These are phyloP conservation scores for Zaprionus inermis DNA, from an alignment of 1,140 invertebrate species.

Conservation along the genomic window DNA sequence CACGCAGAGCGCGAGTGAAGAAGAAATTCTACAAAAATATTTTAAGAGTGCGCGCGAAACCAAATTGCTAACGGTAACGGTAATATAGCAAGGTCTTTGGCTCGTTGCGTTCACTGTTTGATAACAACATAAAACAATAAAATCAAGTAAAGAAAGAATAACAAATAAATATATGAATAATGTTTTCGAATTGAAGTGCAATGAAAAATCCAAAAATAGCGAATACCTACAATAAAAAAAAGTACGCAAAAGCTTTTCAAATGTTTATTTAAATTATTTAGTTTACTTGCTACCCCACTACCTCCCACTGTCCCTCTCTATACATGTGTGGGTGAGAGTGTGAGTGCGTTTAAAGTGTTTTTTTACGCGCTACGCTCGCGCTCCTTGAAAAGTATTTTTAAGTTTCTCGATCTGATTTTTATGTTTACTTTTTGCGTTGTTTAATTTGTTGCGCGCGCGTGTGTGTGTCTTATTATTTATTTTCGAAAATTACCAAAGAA, in stretches of 20 bases:
- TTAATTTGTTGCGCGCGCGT: slow-evolving; percentile 53
- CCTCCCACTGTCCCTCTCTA: background rate
- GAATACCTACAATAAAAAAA: slow-evolving; percentile 27
- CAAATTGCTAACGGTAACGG: slow-evolving; percentile 41
- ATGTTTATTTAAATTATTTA: slow-evolving; percentile 18
- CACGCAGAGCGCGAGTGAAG: background rate
- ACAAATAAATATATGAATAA: slow-evolving; percentile 19
- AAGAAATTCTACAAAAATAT: slow-evolving; percentile 7
- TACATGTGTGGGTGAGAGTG: slow-evolving; percentile 29
- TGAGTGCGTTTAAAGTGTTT: slow-evolving; percentile 61
- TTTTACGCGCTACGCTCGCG: slow-evolving; percentile 47
- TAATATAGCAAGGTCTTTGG: slow-evolving; percentile 21
- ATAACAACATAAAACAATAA: slow-evolving; percentile 8
- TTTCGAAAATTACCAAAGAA: slow-evolving; percentile 56
- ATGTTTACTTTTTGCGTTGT: slow-evolving; percentile 81
- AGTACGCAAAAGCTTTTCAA: slow-evolving; percentile 19
- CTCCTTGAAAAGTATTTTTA: slow-evolving; percentile 82
- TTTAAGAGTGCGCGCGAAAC: slow-evolving; percentile 57
- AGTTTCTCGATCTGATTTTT: slow-evolving; percentile 74
- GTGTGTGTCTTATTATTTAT: slow-evolving; percentile 10
- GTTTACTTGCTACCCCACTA: background rate
- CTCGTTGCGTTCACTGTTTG: background rate
- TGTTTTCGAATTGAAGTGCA: slow-evolving; percentile 36
- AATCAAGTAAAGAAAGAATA: slow-evolving; percentile 21
- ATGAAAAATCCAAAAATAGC: slow-evolving; percentile 15